A percentile compares a stretch with the other conserved stretches of the same genome.
These are phyloP conservation scores for Dromas ardeola DNA, from an alignment of 2,113 vertebrate species.

Conservation along the genomic window DNA sequence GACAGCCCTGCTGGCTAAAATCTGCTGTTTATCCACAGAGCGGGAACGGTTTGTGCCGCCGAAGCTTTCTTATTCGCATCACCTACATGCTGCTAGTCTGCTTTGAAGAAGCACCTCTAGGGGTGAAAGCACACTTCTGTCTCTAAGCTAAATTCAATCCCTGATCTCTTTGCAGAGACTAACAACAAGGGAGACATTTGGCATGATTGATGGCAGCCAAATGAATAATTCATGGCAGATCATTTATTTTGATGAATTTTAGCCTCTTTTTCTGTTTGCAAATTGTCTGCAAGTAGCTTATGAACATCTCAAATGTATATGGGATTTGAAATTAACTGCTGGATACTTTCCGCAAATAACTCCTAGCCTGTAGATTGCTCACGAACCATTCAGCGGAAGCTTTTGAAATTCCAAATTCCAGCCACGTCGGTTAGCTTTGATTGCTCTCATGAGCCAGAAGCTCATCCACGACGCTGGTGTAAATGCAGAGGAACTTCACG, in stretches of 20 bases:
- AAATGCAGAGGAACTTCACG: background rate
- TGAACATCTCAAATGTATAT: conserved; percentile 42
- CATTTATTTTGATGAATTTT: conserved; percentile 67
- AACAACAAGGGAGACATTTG: conserved; percentile 53
- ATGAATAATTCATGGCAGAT: conserved; percentile 67
- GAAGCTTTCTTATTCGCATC: conserved; percentile 57
- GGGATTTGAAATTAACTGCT: conserved; percentile 61
- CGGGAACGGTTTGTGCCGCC: background rate
- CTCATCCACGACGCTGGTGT: background rate
- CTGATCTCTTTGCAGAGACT: conserved; percentile 35
- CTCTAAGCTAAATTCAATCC: conserved; percentile 55
- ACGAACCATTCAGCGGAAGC: background rate
- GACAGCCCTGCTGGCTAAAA: conserved; percentile 45
- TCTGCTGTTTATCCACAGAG: conserved; percentile 43
- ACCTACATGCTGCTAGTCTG: conserved; percentile 37
- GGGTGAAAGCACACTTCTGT: conserved; percentile 29
- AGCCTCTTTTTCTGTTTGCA: conserved; percentile 63
- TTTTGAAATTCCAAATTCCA: conserved; percentile 39
- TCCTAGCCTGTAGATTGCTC: conserved; percentile 31
- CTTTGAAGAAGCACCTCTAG: conserved; percentile 48
- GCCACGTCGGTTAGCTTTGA: conserved; percentile 26
- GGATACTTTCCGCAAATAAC: conserved; percentile 40
- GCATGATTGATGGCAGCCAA: conserved; percentile 50
- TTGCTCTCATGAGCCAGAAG: background rate
- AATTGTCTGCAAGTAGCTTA: conserved; percentile 64